Evolutionary conservation across 2,797 vertebrate species (phyloP), one percentile per base, ranked within the genome.

Genomic region (Platyrinchus mystaceus): DNA sequence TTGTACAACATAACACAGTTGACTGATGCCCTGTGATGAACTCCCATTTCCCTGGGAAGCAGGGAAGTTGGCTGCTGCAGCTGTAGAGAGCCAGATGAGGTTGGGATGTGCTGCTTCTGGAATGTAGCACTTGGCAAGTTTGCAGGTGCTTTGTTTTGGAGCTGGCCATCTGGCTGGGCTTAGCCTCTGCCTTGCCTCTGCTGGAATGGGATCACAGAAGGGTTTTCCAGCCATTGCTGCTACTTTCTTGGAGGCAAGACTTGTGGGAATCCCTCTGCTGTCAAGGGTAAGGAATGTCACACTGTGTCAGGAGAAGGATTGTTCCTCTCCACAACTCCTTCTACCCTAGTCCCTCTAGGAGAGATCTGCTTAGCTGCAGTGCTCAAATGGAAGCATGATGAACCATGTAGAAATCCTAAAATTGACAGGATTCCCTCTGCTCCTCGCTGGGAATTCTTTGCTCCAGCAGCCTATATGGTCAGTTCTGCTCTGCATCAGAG

Each of bases 151-250:
- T 85, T 89, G 78, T 73, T 91, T 64, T 55, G 55, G 69, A 70
- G 71, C 43, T 90, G 82, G 47, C 79, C 63, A 16, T 91, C 80
- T 89, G 69, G 59, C 56, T 92, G 59, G 55, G 56, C 46, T 88
- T 59, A 76, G 81, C 34, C 37, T 68, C 46, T 79, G 84, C 52
- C 67, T 60, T 63, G 78, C 60, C 20, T 85, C 7, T 0, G 21
- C 66, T 95, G 80, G 87, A 86, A 27, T 52, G 67, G 71, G 73
- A 73, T 84, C 89, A 66, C 77, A 87, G 30, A 52, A 67, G 11
- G 6, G 36, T 58, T 91, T 66, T 78, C 60, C n/a, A 80, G 76
- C n/a, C 39, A 27, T 24, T 64, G 30, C 39, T 83, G 37, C 58
- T n/a, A 2, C 50, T 95, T 86, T 63, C 56, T 78, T 66, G 79